These are phyloP conservation scores for Aspidoscelis tigris DNA, from an alignment of 2,113 vertebrate species.

Conservation along the genomic window DNA sequence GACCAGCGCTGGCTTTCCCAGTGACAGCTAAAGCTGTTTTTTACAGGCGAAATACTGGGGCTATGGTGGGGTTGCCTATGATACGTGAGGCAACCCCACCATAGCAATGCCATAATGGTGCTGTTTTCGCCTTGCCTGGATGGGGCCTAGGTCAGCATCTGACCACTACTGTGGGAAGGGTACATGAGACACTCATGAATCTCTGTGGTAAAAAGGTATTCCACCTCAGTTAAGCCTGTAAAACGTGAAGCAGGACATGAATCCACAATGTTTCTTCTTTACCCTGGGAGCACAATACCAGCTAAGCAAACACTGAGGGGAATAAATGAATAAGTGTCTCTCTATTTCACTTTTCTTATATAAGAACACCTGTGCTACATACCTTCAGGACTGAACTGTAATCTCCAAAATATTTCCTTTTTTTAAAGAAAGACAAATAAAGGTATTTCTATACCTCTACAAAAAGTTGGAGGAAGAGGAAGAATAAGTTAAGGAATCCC, in stretches of 20 bases:
- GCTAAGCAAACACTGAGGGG: constrained; percentile 52
- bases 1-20: too few species aligned
- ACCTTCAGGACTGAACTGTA: not conserved
- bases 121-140: too few species aligned
- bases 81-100: too few species aligned
- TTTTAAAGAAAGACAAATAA: constrained; percentile 5
- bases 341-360: constrained; percentile 58
- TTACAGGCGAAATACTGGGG: too few species aligned
- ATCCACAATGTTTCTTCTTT: constrained; percentile 51
- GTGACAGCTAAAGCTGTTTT: too few species aligned
- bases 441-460: not conserved
- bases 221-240: not conserved
- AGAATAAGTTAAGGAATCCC: not conserved
- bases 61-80: too few species aligned
- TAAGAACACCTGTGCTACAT: constrained; percentile 35
- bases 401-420: constrained; percentile 13
- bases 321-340: constrained; percentile 51
- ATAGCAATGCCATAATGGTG: too few species aligned
- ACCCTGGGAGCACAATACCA: constrained; percentile 62
- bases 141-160: too few species aligned
- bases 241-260: constrained; percentile 34
- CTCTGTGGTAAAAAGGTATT: constrained; percentile 8
- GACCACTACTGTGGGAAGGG: too few species aligned
- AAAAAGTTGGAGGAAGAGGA: not conserved
- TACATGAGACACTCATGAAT: not conserved